A percentile compares a stretch with the other conserved stretches of the same genome.
Conservation (phyloP, 2,888 invertebrate genomes). For the Dynastes maya region DNA sequence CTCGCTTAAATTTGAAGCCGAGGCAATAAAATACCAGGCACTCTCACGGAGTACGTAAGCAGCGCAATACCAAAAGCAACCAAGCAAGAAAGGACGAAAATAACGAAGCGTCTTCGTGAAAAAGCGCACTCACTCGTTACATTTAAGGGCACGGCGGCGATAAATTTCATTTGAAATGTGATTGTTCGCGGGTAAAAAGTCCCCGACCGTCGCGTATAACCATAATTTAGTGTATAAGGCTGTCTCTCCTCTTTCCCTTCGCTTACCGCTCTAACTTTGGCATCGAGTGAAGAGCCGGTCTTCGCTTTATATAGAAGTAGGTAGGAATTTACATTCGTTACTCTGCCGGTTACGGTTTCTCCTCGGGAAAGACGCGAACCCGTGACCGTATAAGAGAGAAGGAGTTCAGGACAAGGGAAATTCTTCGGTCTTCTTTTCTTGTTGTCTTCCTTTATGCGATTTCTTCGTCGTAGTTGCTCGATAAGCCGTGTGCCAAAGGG, state of each 20-base stretch:
- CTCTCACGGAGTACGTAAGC: too few relatives aligned
- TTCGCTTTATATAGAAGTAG: constrained; percentile 40
- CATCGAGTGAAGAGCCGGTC: constrained; percentile 25
- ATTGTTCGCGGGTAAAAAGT: constrained; percentile 44
- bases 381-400: constrained; percentile 37
- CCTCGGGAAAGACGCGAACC: constrained; percentile 54
- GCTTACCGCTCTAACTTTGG: too few relatives aligned
- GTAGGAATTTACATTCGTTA: constrained; percentile 42
- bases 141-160: constrained; percentile 38
- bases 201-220: constrained; percentile 34
- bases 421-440: constrained; percentile 7
- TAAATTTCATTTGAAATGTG: constrained; percentile 47
- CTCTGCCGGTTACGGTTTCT: constrained; percentile 33
- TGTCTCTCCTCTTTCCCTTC: constrained; percentile 3
- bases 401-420: constrained; percentile 33
- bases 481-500: background rate
- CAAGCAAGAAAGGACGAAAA: constrained; percentile 16
- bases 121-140: constrained; percentile 36
- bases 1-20: too few relatives aligned
- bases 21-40: too few relatives aligned
- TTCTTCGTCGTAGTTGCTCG: constrained; percentile 17
- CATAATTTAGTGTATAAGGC: constrained; percentile 29
- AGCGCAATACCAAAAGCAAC: background rate
- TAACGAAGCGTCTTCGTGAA: constrained; percentile 2
- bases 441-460: constrained; percentile 4